phyloP scores from a whole-genome alignment of 1,140 invertebrate species.

The Zaprionus kolodkinae region DNA sequence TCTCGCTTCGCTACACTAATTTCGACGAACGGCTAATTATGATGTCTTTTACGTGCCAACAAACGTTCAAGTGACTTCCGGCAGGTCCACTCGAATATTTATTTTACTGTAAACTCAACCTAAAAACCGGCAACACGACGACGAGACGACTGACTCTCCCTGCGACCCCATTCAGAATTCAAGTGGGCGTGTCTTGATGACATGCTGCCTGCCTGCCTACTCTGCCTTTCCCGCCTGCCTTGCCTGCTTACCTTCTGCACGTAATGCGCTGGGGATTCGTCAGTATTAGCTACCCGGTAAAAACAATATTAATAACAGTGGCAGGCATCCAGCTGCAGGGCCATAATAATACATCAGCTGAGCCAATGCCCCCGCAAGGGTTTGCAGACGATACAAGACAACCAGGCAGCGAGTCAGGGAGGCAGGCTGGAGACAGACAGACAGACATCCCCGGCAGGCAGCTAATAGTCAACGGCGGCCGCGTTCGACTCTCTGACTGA shows the following conservation, averaged over 20 bases:
- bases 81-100: slow-evolving; percentile 73
- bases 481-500: slow-evolving; percentile 54
- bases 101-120: slow-evolving; percentile 80
- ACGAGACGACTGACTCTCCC: slow-evolving; percentile 1
- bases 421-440: slow-evolving; percentile 11
- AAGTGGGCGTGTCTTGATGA: slow-evolving; percentile 82
- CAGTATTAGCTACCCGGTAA: slow-evolving; percentile 76
- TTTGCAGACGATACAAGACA: slow-evolving; percentile 48
- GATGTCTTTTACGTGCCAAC: slow-evolving; percentile 82
- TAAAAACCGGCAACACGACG: slow-evolving; percentile 47
- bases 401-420: slow-evolving; percentile 29
- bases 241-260: slow-evolving; percentile 79
- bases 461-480: slow-evolving; percentile 54
- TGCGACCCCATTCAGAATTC: slow-evolving; percentile 68
- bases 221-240: slow-evolving; percentile 45
- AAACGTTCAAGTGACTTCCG: slow-evolving; percentile 75
- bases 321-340: slow-evolving; percentile 50
- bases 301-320: slow-evolving; percentile 82
- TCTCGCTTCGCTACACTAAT: slow-evolving; percentile 49
- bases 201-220: slow-evolving; percentile 39
- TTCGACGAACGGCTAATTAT: slow-evolving; percentile 75
- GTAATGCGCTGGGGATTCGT: slow-evolving; percentile 79
- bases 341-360: slow-evolving; percentile 82
- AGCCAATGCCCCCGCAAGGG: slow-evolving; percentile 77
- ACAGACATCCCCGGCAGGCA: slow-evolving; percentile 47